Base-by-base conservation (phyloP, 1,140 invertebrate genomes). In the Goniozus legneri region DNA sequence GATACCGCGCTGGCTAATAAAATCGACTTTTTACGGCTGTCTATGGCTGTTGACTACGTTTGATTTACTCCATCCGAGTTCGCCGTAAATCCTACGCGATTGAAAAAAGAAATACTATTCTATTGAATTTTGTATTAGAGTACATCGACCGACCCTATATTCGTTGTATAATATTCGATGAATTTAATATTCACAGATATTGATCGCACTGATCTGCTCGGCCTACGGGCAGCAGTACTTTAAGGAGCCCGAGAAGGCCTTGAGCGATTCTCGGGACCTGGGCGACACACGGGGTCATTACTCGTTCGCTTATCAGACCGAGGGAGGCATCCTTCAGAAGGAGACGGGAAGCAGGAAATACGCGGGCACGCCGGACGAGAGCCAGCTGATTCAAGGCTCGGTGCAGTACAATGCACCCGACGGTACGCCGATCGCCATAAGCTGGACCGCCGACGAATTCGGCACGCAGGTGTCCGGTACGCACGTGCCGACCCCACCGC, bases 401-500 rank as follows among this genome's bases (percentile, higher is more conserved):
- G 82, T 80, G 13, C 74, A 78, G 40, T 82, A 82, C 58, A 77
- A 77, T 30, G 73, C 77, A 3, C 80, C 80, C 0, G 79, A 80
- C 44, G 80, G 80, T 10, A 76, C 68, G 0, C 76, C 75, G 2
- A 69, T 78, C 30, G 68, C 65, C 6, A 47, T 76, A 13, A 75
- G 70, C 45, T 78, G 73, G 73, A 75, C 74, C 0, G 77, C 78
- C 21, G 77, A 79, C 36, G 77, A 79, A 36, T 78, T 75, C 45
- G 78, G 78, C 0, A 65, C 73, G 10, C 73, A 71, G 44, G 71
- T 79, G 3, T 59, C 59, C 0, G 87, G 86, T 2, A 80, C 80
- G 3, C 87, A 89, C 71, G 60, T 89, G 16, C 86, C 86, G 12
- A 87, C 85, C 1, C 82, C 85, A 0, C 86, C 86, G 2, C 85